A percentile compares a stretch with the other conserved stretches of the same genome.
Evolutionary conservation across 1,140 invertebrate species (phyloP).

Genomic region (Homarus americanus): DNA sequence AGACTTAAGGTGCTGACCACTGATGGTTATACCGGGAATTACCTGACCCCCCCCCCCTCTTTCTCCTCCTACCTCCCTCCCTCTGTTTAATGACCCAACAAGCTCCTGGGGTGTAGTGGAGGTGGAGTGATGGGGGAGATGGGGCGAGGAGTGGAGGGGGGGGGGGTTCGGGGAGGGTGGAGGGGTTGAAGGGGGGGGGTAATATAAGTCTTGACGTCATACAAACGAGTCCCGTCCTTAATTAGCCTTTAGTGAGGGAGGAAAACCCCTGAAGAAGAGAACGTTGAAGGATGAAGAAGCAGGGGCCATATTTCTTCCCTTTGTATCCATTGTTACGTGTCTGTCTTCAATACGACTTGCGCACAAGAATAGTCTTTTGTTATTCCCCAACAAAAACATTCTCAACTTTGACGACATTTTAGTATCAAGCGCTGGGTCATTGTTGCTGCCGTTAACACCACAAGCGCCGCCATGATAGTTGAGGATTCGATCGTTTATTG

Average conservation of each 20-base stretch:
- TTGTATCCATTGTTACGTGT: constrained; percentile 52
- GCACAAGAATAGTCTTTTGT: constrained; percentile 58
- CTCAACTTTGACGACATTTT: constrained; percentile 11
- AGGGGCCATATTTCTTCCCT: constrained; percentile 56
- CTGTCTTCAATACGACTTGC: constrained; percentile 67
- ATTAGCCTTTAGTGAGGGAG: constrained; percentile 19
- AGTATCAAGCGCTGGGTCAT: constrained; percentile 49
- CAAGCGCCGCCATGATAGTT: neutral
- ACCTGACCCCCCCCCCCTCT: too few species aligned
- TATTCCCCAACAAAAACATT: constrained; percentile 12
- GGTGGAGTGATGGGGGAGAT: neutral
- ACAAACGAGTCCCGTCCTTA: constrained; percentile 38
- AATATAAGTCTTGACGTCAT: constrained; percentile 1
- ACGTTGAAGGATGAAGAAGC: constrained; percentile 44
- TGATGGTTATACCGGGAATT: too few species aligned
- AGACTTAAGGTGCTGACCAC: too few species aligned
- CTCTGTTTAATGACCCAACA: too few species aligned
- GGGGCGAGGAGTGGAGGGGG: too few species aligned
- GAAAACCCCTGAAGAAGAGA: neutral
- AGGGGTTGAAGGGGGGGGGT: too few species aligned
- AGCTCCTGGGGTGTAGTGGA: too few species aligned
- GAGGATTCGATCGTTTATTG: neutral
- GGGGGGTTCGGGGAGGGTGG: too few species aligned
- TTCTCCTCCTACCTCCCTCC: too few species aligned
- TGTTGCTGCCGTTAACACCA: constrained; percentile 16